Conservation (phyloP, 2,113 vertebrate genomes). For the Takifugu bimaculatus region DNA sequence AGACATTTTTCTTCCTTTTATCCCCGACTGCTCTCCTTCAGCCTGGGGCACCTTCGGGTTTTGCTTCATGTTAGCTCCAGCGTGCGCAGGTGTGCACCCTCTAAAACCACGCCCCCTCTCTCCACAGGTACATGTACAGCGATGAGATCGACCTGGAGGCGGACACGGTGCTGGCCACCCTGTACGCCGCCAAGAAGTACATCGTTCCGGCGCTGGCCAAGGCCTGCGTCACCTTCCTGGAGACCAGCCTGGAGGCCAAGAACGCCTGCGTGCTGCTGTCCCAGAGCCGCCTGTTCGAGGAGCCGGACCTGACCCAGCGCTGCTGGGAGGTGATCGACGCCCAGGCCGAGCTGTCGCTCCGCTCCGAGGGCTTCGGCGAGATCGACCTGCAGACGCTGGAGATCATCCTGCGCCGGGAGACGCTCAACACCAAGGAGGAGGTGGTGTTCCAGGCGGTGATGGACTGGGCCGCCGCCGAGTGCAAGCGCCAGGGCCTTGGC, state of each 20-base stretch:
- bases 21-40: conserved; percentile 6
- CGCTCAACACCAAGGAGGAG: conserved; percentile 89
- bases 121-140: conserved; percentile 91
- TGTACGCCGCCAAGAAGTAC: conserved; percentile 98
- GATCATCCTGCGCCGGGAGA: conserved; percentile 88
- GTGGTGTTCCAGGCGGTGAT: conserved; percentile 88
- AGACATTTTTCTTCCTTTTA: not conserved
- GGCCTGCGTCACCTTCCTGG: conserved; percentile 93
- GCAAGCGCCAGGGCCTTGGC: conserved; percentile 82
- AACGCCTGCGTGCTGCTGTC: conserved; percentile 95
- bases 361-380: conserved; percentile 92
- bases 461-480: conserved; percentile 91
- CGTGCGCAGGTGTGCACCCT: no score
- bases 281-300: conserved; percentile 96
- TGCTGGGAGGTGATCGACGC: conserved; percentile 99
- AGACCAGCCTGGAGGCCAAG: conserved; percentile 92
- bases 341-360: conserved; percentile 90
- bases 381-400: conserved; percentile 90
- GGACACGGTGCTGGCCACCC: conserved; percentile 92
- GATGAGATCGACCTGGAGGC: conserved; percentile 96
- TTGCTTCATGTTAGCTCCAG: no score
- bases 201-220: conserved; percentile 90
- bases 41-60: conserved; percentile 3
- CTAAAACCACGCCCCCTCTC: no score
- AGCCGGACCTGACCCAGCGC: conserved; percentile 90